Evolutionary conservation across 92 coral and sea anemone species (phyloP), one percentile per base, ranked within the genome.

Genomic region (Siderastrea siderea): DNA sequence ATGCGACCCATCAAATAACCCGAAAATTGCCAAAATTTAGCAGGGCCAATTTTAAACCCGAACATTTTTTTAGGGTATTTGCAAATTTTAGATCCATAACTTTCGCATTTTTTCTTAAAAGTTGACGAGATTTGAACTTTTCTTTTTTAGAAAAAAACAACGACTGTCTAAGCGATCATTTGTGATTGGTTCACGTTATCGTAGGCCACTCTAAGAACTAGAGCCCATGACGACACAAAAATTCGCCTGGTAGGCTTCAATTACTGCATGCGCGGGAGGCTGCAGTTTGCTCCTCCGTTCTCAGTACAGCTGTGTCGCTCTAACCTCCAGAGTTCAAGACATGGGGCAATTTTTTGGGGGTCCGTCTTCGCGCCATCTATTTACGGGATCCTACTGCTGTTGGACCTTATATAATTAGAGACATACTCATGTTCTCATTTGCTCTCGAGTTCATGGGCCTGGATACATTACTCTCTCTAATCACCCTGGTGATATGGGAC

Each of bases 131-230:
- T 48, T 44, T 87, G 16, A 68, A 7, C 6, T 46, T 16, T 45
- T 68, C 19, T 9, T 45, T 59, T 71, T 14, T 13, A 59, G 84
- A 49, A 57, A 75, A 48, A 47, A 12, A 85, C 5, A 68, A 47
- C 2, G 71, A 85, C 77, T 17, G 70, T 48, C 4, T 53, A 67
- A 77, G 69, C 70, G n/a, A n/a, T 19, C n/a, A 4, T 52, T 8
- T 77, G 88, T 73, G 50, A 66, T 68, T 91, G 92, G 94, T 78
- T 93, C 47, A 66, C 72, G 62, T 83, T 80, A 76, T 90, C 91
- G 96, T 9, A 90, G 78, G 82, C 94, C 50, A 69, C 80, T 55
- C 94, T 92, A 15, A 73, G 78, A 68, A 69, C 71, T n/a, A 53
- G 54, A 81, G n/a, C 89, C 82, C 13, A 77, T 92, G 87, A 90